Evolutionary conservation across 2,113 vertebrate genomes (phyloP).

Genomic region (Dipodomys merriami): DNA sequence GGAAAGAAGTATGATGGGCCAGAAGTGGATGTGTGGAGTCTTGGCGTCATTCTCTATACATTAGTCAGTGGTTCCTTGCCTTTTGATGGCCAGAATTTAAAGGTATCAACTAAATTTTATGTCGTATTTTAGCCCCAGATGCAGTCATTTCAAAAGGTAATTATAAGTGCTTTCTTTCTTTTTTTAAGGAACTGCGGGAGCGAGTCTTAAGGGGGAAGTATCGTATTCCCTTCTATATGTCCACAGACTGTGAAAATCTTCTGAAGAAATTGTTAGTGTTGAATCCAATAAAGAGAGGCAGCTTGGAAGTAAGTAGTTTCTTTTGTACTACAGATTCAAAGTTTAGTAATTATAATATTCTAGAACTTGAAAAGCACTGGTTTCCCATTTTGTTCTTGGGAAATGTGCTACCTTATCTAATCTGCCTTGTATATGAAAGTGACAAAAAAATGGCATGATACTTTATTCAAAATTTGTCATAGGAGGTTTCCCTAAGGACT

Average conservation of each 20-base stretch:
- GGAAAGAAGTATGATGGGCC: conserved; percentile 98
- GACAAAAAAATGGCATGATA: not conserved
- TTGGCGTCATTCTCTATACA: conserved; percentile 97
- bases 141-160: fast-evolving
- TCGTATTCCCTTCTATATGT: conserved; percentile 99
- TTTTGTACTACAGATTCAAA: not conserved
- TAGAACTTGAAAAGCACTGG: not conserved
- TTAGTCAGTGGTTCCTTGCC: conserved; percentile 97
- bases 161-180: not conserved
- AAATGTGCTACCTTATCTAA: not conserved
- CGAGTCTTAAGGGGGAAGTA: conserved; percentile 97
- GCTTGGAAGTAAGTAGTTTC: conserved; percentile 92
- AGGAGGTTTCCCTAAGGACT: not conserved
- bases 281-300: conserved; percentile 96
- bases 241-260: conserved; percentile 99
- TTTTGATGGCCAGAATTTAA: conserved; percentile 97
- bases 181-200: conserved; percentile 94
- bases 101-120: conserved; percentile 85
- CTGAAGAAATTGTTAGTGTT: conserved; percentile 97
- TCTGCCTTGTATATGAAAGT: conserved; percentile 19
- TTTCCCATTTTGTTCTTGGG: not conserved
- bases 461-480: not conserved
- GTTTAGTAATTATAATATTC: not conserved
- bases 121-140: not conserved
- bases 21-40: conserved; percentile 98